Evolutionary conservation across 2,888 invertebrate genomes (phyloP), one percentile per base, ranked within the genome.

Genomic region (Spisula solida): DNA sequence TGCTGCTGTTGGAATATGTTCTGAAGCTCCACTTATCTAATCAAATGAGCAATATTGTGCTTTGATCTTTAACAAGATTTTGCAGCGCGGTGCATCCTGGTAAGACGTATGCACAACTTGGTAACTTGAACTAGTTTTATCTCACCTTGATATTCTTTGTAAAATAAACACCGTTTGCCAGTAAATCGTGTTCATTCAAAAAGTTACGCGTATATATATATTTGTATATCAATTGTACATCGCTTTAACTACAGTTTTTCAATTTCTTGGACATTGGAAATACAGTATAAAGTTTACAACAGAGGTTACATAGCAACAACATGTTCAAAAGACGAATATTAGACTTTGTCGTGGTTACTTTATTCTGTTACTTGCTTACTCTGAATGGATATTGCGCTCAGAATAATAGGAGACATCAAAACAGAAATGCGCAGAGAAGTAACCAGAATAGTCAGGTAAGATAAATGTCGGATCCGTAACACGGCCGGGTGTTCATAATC

Each of bases 11-110:
- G 10, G 12, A 66, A 25, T 66, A 66, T 25, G 18, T 66, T 66
- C 25, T 66, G 60, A 66, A 25, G 25, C n/a, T 66, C n/a, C 60
- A 66, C 60, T 66, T 66, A 66, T 66, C 60, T 66, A 66, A 66
- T 66, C 60, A 66, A 66, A 10, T 0, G 10, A 51, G 16, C 51
- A 51, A 4, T 6, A 66, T 10, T 66, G 60, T 25, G 25, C 60
- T 66, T 66, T 66, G 25, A 66, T 66, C 60, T 25, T 66, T 25
- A 66, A 66, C 12, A 66, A 66, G n/a, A 66, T 66, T n/a, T 25
- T 66, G 60, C 60, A 66, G n/a, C 8, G 60, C n/a, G 60, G 60
- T 25, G 60, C 60, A 66, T 25, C 10, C n/a, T 60, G 60, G n/a
- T 60, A 1, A 60, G 20, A 2, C 18, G 6, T 8, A 66, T 66